phyloP scores from a whole-genome alignment of 1,140 invertebrate species.

The Vanessa tameamea region DNA sequence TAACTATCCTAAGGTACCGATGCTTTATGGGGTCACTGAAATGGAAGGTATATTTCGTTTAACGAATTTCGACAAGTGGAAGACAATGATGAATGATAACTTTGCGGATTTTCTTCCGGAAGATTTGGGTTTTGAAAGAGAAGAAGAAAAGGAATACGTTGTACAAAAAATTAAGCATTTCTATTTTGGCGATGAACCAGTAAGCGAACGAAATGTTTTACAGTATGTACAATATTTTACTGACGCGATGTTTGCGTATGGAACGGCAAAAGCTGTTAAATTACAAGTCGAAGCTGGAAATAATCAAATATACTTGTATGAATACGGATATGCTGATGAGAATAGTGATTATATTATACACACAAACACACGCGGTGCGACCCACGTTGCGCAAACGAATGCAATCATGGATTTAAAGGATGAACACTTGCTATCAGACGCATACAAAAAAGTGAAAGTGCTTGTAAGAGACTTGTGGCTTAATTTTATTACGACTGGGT shows the following conservation, averaged over 20 bases:
- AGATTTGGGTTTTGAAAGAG: constrained; percentile 39
- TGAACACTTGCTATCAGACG: constrained; percentile 15
- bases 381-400: constrained; percentile 28
- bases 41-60: constrained; percentile 49
- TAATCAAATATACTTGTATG: constrained; percentile 40
- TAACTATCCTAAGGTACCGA: constrained; percentile 43
- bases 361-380: constrained; percentile 30
- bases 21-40: constrained; percentile 45
- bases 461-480: constrained; percentile 38
- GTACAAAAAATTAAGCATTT: constrained; percentile 37
- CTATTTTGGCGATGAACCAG: constrained; percentile 41
- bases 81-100: constrained; percentile 46
- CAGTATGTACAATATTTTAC: constrained; percentile 37
- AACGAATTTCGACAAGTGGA: constrained; percentile 34
- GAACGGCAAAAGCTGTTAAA: constrained; percentile 23
- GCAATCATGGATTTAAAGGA: constrained; percentile 28
- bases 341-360: constrained; percentile 20
- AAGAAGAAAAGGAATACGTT: constrained; percentile 24
- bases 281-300: constrained; percentile 39
- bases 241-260: constrained; percentile 37
- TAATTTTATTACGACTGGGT: constrained; percentile 44
- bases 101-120: constrained; percentile 43
- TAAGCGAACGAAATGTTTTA: constrained; percentile 30
- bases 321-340: constrained; percentile 28
- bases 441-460: constrained; percentile 32